These are phyloP conservation scores for Noturus placidus DNA, from an alignment of 2,113 vertebrate genomes.

Conservation along the genomic window DNA sequence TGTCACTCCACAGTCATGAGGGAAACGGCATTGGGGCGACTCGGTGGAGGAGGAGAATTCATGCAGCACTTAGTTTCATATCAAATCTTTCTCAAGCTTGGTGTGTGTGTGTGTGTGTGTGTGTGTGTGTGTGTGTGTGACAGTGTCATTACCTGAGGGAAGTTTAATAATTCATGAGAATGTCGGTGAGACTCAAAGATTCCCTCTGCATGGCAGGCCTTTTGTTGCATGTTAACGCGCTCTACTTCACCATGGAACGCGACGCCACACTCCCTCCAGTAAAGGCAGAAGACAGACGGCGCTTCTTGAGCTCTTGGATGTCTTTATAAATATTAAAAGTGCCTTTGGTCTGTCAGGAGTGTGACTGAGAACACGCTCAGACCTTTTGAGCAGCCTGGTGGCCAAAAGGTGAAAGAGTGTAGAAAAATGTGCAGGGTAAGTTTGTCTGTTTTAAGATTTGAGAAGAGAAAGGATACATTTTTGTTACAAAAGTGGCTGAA, in stretches of 20 bases:
- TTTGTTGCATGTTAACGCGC: slow-evolving; percentile 42
- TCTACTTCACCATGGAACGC: slow-evolving; percentile 27
- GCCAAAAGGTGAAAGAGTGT: neutral
- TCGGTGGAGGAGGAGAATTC: slow-evolving; percentile 38
- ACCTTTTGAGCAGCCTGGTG: neutral
- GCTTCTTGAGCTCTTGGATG: slow-evolving; percentile 35
- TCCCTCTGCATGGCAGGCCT: slow-evolving; percentile 36
- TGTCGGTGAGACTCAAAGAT: slow-evolving; percentile 46
- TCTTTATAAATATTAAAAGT: slow-evolving; percentile 49
- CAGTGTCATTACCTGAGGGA: slow-evolving; percentile 52
- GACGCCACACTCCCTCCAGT: slow-evolving; percentile 27
- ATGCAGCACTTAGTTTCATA: slow-evolving; percentile 55
- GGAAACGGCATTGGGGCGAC: slow-evolving; percentile 16
- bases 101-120: slow-evolving; percentile 4
- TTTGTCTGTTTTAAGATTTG: neutral
- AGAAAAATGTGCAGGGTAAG: neutral
- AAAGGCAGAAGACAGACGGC: slow-evolving; percentile 33
- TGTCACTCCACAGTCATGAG: slow-evolving; percentile 36
- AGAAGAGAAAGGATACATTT: neutral
- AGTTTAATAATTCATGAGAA: slow-evolving; percentile 54
- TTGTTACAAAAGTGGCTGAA: neutral
- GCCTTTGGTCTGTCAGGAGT: slow-evolving; percentile 20
- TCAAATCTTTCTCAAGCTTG: slow-evolving; percentile 53
- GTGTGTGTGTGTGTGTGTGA: slow-evolving; percentile 37
- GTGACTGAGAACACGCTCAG: slow-evolving; percentile 12